Conservation (phyloP, 2,888 invertebrate species). For the Brachypalpus laphriformis region DNA sequence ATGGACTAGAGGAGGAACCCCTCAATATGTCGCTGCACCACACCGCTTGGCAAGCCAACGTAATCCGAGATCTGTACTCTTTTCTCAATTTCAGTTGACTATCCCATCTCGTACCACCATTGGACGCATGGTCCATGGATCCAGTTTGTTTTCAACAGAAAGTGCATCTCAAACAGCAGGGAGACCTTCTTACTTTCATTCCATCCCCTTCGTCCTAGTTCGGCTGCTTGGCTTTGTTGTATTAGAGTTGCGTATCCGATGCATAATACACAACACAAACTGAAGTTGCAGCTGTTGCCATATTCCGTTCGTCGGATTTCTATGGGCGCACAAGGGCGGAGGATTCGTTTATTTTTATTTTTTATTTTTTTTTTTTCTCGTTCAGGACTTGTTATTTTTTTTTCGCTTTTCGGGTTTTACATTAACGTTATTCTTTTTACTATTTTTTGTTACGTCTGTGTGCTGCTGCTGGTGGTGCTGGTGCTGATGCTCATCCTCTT, state of each 20-base stretch:
- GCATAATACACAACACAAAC: slow-evolving; percentile 52
- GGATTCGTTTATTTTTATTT: slow-evolving; percentile 15
- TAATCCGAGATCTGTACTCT: slow-evolving; percentile 62
- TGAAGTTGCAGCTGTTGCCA: slow-evolving; percentile 54
- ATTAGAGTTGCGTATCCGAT: slow-evolving; percentile 64
- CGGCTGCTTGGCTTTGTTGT: slow-evolving; percentile 33
- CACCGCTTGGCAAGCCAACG: not conserved
- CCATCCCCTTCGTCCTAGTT: not conserved
- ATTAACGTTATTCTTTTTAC: slow-evolving; percentile 23
- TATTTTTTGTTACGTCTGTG: slow-evolving; percentile 19
- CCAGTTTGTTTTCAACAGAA: slow-evolving; percentile 40
- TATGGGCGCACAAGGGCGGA: slow-evolving; percentile 19
- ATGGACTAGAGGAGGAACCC: not conserved
- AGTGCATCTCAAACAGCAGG: slow-evolving; percentile 64
- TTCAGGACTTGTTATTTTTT: slow-evolving; percentile 26
- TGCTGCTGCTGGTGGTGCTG: not conserved
- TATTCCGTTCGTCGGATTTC: slow-evolving; percentile 29
- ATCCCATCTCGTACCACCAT: slow-evolving; percentile 8
- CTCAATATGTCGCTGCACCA: slow-evolving; percentile 16
- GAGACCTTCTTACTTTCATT: slow-evolving; percentile 13
- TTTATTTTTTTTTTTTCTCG: slow-evolving; percentile 2
- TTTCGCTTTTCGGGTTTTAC: slow-evolving; percentile 8
- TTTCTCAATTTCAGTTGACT: slow-evolving; percentile 55
- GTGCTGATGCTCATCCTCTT: no score
- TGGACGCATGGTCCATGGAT: not conserved